Base-by-base conservation (phyloP, 2,888 invertebrate genomes). In the Acanthosepion pharaonis region DNA sequence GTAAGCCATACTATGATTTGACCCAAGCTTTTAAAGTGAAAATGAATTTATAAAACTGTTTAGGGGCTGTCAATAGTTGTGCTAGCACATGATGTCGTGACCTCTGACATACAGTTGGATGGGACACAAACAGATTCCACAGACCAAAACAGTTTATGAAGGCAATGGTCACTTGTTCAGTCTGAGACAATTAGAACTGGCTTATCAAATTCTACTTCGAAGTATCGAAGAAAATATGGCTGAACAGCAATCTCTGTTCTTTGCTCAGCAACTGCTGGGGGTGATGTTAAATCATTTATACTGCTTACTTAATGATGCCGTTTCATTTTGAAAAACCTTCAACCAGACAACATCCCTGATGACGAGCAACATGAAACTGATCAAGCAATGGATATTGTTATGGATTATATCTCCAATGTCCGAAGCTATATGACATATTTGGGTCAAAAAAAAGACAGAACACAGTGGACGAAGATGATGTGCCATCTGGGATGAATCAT, bases 201-300 rank as follows among this genome's bases (percentile, higher is more conserved):
- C 96, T 4, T 94, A 97, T 11, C 94, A 95, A 55, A 95, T 97
- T 1, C 95, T 97, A 49, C 95, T 96, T 20, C 95, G 96, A 51
- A 96, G 96, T 42, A 95, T 96, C n/a, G 95, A 94, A 91, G 96
- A 96, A 48, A 96, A 96, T 51, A 94, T 96, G 64, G 94, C 95
- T 49, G 96, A 97, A 78, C 95, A 95, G 25, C 96, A 96, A 94
- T 96, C 96, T 8, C 94, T 95, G 94, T 95, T 96, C 91, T 97
- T 97, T 95, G 96, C 96, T 4, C 96, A 96, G 64, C 96, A 96
- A 94, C 95, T 97, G 6, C 95, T 97, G 91, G 96, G 96, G 51
- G 95, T 96, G 55, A 96, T 96, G 18, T 94, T 97, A 94, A 96
- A 96, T 91, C 96, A 96, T 94, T 95, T 97, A 49, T 96, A 97